phyloP scores from a whole-genome alignment of 2,113 vertebrate species.

The Oreochromis niloticus region DNA sequence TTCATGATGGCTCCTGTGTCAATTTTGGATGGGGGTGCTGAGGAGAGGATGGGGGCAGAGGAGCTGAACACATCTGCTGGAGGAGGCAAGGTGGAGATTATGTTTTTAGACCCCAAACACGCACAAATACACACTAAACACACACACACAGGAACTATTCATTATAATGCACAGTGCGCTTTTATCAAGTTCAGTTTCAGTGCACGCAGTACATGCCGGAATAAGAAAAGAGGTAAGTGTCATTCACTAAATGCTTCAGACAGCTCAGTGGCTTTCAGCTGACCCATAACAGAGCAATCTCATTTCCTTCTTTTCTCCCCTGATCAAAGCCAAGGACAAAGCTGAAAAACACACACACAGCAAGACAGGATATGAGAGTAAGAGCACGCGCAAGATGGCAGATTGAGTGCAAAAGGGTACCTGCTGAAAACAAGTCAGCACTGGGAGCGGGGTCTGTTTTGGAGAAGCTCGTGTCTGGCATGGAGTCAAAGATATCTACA shows the following conservation, averaged over 20 bases:
- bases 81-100: constrained; percentile 66
- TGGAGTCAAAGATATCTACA: constrained; percentile 92
- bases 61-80: constrained; percentile 85
- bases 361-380: constrained; percentile 25
- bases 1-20: constrained; percentile 87
- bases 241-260: constrained; percentile 5
- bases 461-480: constrained; percentile 76
- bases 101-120: constrained; percentile 21
- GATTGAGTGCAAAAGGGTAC: constrained; percentile 60
- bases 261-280: constrained; percentile 30
- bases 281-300: not conserved
- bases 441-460: constrained; percentile 80
- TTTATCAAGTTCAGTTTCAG: not conserved
- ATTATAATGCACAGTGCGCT: constrained; percentile 12
- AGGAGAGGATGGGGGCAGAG: constrained; percentile 78
- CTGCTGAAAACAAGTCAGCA: constrained; percentile 94
- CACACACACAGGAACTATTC: not conserved
- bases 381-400: not conserved
- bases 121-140: not conserved
- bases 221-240: not conserved
- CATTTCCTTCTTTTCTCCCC: not conserved
- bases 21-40: constrained; percentile 83
- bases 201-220: constrained; percentile 43
- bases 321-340: constrained; percentile 39
- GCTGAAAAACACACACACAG: constrained; percentile 9